Evolutionary conservation across 2,797 vertebrate genomes (phyloP).

Genomic region (Hypotaenidia okinawae): DNA sequence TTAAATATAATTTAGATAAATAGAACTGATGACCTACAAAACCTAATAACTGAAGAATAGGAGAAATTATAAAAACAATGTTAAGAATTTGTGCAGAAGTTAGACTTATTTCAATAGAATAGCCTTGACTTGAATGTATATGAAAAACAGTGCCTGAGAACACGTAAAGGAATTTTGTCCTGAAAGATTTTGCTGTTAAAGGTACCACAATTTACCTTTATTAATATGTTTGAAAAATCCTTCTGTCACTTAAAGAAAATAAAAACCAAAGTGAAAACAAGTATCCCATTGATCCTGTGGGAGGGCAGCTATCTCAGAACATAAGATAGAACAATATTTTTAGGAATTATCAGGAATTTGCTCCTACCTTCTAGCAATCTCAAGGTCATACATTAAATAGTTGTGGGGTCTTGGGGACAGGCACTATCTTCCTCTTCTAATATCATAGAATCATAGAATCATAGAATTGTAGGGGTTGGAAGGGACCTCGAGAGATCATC

Average conservation of each 20-base stretch:
- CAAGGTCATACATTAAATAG: background rate
- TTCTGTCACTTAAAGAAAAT: background rate
- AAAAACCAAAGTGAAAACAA: background rate
- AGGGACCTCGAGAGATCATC: too few relatives aligned
- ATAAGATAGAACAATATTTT: background rate
- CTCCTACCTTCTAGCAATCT: background rate
- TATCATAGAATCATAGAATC: background rate
- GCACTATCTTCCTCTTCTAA: background rate
- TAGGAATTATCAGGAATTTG: background rate
- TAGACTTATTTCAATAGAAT: background rate
- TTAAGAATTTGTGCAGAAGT: background rate
- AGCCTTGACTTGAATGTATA: background rate
- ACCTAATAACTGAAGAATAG: background rate
- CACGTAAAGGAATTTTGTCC: background rate
- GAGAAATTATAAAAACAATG: background rate
- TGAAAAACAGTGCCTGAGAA: background rate
- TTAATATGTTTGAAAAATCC: fast-evolving
- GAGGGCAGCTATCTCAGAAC: background rate
- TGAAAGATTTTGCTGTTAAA: background rate
- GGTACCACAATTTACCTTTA: background rate
- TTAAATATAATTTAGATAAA: constrained; percentile 2
- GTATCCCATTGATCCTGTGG: background rate
- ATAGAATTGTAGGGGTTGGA: too few relatives aligned
- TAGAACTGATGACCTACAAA: background rate
- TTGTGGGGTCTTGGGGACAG: background rate